Evolutionary conservation across 2,888 invertebrate species (phyloP).

Genomic region (Monochamus alternatus): DNA sequence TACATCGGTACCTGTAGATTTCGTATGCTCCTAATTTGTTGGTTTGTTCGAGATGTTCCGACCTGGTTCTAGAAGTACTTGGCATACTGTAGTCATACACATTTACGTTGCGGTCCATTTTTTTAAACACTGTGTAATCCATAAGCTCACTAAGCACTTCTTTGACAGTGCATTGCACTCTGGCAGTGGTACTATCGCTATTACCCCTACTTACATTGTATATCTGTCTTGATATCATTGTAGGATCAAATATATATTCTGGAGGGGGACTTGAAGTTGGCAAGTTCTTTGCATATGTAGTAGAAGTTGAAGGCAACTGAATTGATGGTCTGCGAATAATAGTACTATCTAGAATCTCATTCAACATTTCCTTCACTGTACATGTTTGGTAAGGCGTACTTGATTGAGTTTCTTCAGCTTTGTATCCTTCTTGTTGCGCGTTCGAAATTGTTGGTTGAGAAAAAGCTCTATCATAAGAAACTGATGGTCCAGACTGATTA

Average conservation of each 20-base stretch:
- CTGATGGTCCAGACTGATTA: not conserved
- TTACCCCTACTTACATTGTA: not conserved
- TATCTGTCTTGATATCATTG: not conserved
- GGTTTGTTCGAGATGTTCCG: not conserved
- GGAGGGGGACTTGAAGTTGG: not conserved
- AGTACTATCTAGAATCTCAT: conserved; percentile 22
- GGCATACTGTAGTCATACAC: conserved; percentile 12
- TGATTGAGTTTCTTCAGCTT: not conserved
- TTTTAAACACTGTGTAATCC: conserved; percentile 39
- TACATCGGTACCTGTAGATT: conserved; percentile 15
- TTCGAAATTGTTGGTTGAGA: not conserved
- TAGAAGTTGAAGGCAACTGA: conserved; percentile 10
- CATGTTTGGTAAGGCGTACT: conserved; percentile 3
- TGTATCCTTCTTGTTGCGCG: not conserved
- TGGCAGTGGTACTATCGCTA: not conserved
- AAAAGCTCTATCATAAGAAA: not conserved
- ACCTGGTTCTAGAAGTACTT: conserved; percentile 1
- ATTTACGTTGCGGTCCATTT: not conserved
- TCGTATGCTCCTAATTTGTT: not conserved
- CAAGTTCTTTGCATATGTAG: not conserved
- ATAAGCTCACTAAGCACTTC: conserved; percentile 46
- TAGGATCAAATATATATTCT: conserved; percentile 13
- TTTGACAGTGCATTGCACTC: conserved; percentile 36
- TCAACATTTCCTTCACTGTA: conserved; percentile 27
- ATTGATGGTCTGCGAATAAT: conserved; percentile 16